Conservation (phyloP, 92 coral and sea anemone species). For the Diadumene lineata region DNA sequence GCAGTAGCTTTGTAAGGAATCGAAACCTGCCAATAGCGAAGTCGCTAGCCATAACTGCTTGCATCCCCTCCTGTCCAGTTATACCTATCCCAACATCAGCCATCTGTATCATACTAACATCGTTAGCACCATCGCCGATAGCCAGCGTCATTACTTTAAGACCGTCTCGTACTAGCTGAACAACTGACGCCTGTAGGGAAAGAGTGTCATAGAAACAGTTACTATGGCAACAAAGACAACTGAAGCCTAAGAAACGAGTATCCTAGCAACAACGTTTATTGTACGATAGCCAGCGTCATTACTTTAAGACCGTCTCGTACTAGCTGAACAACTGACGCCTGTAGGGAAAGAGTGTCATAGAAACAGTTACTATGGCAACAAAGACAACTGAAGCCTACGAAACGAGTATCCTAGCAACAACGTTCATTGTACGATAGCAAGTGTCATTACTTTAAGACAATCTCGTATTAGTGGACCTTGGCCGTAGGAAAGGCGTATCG, state of each 20-base stretch:
- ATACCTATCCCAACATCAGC: conserved; percentile 99
- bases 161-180: conserved; percentile 86
- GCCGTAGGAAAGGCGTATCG: conserved; percentile 28
- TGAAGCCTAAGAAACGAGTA: too few species aligned
- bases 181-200: conserved; percentile 78
- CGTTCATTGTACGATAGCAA: too few species aligned
- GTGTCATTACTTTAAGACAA: conserved; percentile 91
- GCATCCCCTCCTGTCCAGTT: conserved; percentile 99
- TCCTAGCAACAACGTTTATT: too few species aligned
- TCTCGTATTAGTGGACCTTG: conserved; percentile 89
- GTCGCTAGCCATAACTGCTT: conserved; percentile 99
- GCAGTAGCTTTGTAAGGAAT: conserved; percentile 77
- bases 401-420: too few species aligned
- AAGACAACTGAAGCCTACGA: too few species aligned
- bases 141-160: conserved; percentile 97
- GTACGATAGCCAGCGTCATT: conserved; percentile 98
- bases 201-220: background rate
- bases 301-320: conserved; percentile 90
- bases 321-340: conserved; percentile 94
- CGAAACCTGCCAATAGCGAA: conserved; percentile 97
- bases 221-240: background rate
- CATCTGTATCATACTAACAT: conserved; percentile 98
- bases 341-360: background rate
- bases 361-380: background rate
- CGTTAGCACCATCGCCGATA: conserved; percentile 99